Evolutionary conservation across 2,888 invertebrate genomes (phyloP).

Genomic region (Amitus sp.): DNA sequence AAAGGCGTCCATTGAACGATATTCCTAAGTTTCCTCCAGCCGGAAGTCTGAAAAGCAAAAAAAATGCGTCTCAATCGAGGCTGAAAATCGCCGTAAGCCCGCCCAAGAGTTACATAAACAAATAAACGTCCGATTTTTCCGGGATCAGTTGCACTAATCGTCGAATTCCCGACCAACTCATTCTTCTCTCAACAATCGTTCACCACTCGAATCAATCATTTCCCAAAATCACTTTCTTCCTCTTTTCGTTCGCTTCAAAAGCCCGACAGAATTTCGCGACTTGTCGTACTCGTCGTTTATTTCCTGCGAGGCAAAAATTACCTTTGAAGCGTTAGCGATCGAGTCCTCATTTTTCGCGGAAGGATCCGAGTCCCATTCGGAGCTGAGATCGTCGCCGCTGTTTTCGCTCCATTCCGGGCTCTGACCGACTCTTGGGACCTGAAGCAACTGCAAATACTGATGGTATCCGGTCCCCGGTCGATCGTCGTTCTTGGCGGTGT

Average conservation of each 20-base stretch:
- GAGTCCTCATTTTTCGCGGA: constrained; percentile 34
- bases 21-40: constrained; percentile 93
- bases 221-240: too few relatives aligned
- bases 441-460: constrained; percentile 80
- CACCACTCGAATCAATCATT: too few relatives aligned
- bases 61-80: constrained; percentile 20
- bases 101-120: too few relatives aligned
- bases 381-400: constrained; percentile 91
- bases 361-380: constrained; percentile 89
- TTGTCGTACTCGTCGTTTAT: too few relatives aligned
- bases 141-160: too few relatives aligned
- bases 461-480: constrained; percentile 79
- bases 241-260: too few relatives aligned
- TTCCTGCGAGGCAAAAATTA: too few relatives aligned
- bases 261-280: too few relatives aligned
- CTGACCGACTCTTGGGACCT: constrained; percentile 72
- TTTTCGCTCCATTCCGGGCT: constrained; percentile 86
- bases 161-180: too few relatives aligned
- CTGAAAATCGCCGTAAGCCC: background rate
- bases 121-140: too few relatives aligned
- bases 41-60: constrained; percentile 83
- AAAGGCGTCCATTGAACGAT: constrained; percentile 97
- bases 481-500: constrained; percentile 11
- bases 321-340: constrained; percentile 30
- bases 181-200: too few relatives aligned